These are phyloP conservation scores for Ditylenchus dipsaci DNA, from an alignment of 1,140 invertebrate species.

Conservation along the genomic window DNA sequence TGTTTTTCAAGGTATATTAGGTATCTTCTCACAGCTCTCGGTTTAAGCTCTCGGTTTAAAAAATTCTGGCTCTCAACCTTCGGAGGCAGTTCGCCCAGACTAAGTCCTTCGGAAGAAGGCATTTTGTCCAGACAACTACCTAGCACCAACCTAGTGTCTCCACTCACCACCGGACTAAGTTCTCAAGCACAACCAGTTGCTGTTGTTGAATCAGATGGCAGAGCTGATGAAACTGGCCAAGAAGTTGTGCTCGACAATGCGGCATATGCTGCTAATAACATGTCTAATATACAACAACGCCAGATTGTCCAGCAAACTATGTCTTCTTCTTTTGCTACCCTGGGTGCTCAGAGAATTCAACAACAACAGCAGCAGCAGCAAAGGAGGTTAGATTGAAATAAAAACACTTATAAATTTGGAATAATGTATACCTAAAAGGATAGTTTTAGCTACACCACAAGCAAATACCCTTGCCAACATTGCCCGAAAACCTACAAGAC, in stretches of 20 bases:
- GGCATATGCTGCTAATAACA: too few relatives aligned
- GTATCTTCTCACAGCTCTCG: too few relatives aligned
- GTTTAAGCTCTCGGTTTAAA: background rate
- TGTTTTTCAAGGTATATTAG: too few relatives aligned
- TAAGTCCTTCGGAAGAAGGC: constrained; percentile 21
- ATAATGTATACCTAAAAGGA: too few relatives aligned
- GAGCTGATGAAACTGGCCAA: background rate
- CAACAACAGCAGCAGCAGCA: too few relatives aligned
- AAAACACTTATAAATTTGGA: too few relatives aligned
- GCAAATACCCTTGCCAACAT: constrained; percentile 12
- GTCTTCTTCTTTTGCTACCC: too few relatives aligned
- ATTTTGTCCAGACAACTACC: constrained; percentile 22
- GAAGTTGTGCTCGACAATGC: too few relatives aligned
- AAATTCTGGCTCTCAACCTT: background rate
- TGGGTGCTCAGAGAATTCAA: too few relatives aligned
- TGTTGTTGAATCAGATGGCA: background rate
- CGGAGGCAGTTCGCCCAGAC: background rate
- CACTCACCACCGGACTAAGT: background rate
- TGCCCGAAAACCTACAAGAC: constrained; percentile 38
- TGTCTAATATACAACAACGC: too few relatives aligned
- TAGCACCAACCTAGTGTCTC: background rate
- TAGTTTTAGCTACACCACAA: background rate
- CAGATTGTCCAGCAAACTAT: too few relatives aligned
- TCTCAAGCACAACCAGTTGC: background rate
- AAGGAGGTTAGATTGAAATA: too few relatives aligned